These are phyloP conservation scores for Euglossa dilemma DNA, from an alignment of 1,140 invertebrate genomes.

Conservation along the genomic window DNA sequence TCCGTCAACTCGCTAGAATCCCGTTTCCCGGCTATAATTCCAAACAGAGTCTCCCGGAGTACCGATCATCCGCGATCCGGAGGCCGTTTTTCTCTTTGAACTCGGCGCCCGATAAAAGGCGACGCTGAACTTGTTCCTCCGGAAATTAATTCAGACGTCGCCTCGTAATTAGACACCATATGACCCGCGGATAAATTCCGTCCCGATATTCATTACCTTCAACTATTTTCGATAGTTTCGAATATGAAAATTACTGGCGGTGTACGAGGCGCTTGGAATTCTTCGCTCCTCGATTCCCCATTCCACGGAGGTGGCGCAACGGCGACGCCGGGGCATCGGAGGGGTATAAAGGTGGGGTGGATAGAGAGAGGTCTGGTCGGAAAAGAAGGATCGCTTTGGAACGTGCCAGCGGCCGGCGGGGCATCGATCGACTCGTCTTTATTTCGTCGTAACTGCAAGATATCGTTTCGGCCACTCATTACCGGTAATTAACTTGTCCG, in stretches of 20 bases:
- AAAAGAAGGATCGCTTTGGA: neutral
- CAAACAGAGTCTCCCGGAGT: neutral
- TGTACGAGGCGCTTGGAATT: neutral
- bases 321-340: too few species aligned
- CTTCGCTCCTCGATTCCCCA: slow-evolving; percentile 16
- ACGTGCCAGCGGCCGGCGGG: neutral
- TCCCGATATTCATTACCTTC: neutral
- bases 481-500: slow-evolving; percentile 63
- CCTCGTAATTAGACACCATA: neutral
- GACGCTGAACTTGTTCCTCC: neutral
- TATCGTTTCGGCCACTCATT: slow-evolving; percentile 65
- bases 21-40: neutral
- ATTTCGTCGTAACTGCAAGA: slow-evolving; percentile 52
- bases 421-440: slow-evolving; percentile 41
- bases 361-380: too few species aligned
- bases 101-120: neutral
- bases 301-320: too few species aligned
- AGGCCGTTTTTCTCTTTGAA: neutral
- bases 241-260: neutral
- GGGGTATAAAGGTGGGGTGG: too few species aligned
- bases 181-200: neutral
- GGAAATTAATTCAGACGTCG: neutral
- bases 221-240: neutral
- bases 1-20: slow-evolving; percentile 5
- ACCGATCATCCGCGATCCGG: neutral